Evolutionary conservation across 2,888 invertebrate genomes (phyloP).

Genomic region (Cerastis leucographa): DNA sequence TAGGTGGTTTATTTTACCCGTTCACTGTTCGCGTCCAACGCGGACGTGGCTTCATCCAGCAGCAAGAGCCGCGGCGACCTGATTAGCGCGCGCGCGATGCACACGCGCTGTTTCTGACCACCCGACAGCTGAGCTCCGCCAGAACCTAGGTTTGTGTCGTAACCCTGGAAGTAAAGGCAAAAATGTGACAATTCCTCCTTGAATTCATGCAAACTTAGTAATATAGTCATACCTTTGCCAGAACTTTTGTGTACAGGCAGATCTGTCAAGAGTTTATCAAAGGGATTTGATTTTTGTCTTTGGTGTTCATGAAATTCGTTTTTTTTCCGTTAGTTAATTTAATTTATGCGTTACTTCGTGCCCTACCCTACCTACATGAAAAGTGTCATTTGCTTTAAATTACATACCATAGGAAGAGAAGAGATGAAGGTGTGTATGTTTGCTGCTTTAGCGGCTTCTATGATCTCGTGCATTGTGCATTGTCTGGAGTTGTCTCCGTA

Average conservation of each 20-base stretch:
- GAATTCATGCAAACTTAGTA: neutral
- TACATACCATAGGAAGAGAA: slow-evolving; percentile 91
- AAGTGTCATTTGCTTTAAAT: neutral
- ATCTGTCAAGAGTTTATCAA: neutral
- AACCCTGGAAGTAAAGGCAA: slow-evolving; percentile 86
- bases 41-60: slow-evolving; percentile 93
- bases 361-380: neutral
- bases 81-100: slow-evolving; percentile 93
- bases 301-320: neutral
- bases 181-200: neutral
- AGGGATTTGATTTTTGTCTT: neutral
- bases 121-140: slow-evolving; percentile 93
- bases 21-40: slow-evolving; percentile 93
- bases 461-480: slow-evolving; percentile 93
- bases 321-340: neutral
- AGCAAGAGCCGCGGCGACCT: slow-evolving; percentile 92
- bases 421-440: slow-evolving; percentile 95
- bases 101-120: slow-evolving; percentile 94
- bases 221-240: neutral
- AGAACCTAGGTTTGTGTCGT: slow-evolving; percentile 93
- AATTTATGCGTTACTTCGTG: neutral
- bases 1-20: slow-evolving; percentile 78
- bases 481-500: slow-evolving; percentile 95
- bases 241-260: neutral
- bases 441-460: slow-evolving; percentile 93